Evolutionary conservation across 1,140 invertebrate species (phyloP), one percentile per base, ranked within the genome.

Genomic region (Cardiocondyla obscurior): DNA sequence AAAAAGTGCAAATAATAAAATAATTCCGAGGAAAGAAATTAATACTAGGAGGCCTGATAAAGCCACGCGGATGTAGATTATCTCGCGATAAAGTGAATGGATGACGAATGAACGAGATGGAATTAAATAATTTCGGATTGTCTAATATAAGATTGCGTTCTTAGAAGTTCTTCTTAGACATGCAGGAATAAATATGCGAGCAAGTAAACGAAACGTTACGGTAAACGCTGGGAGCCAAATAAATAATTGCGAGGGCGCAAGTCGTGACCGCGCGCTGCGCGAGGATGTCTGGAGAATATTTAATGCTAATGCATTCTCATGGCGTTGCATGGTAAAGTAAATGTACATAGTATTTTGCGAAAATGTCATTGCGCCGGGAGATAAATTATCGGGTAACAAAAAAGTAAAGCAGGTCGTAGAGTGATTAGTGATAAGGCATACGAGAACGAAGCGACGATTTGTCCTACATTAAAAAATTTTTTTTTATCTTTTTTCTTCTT

Each of bases 231-330:
- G 19, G 25, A 62, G n/a, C 72, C 44, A 22, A 33, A 28, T 46
- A 62, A 76, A 76, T 76, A 76, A 76, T 76, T 62, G 28, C 60
- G n/a, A 64, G 39, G 19, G 12, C 8, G 39, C 7, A 28, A 44
- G 42, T 58, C 53, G 53, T 25, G 33, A 25, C 19, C 46, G 46
- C 46, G 46, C 33, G 22, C 51, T 33, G 8, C 33, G 51, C 22
- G 22, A 73, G 16, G 25, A 58, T 73, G 19, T 64, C 42, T 39
- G 53, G 36, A 44, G 72, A 76, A 64, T 62, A 64, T 76, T 22
- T 62, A 62, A 76, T 7, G 57, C 72, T 74, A 74, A 74, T 74
- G 55, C 57, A 74, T 62, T 62, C 53, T 25, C 33, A 39, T 39
- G 53, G 28, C 19, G 57, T 39, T 58, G 22, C 39, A 62, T 4